Percentiles rank a stretch among this genome's conserved stretches.
These are phyloP conservation scores for Drosophila equinoxialis DNA, from an alignment of 1,140 invertebrate species.

Conservation along the genomic window DNA sequence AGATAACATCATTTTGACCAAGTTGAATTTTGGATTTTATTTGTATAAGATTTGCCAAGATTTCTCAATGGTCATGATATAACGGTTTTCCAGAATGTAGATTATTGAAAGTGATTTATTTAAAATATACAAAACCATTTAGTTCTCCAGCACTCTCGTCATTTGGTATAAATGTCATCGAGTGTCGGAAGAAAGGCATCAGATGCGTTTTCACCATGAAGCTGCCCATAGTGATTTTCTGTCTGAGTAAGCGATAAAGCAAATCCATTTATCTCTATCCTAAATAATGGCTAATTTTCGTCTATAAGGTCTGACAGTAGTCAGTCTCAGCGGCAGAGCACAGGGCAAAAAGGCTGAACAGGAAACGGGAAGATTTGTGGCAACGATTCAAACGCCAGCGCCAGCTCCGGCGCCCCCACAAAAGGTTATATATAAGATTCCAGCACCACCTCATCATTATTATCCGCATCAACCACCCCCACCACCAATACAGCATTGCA, in stretches of 20 bases:
- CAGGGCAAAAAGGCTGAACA: conserved; percentile 32
- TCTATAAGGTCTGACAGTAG: conserved; percentile 33
- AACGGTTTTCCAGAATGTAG: conserved; percentile 70
- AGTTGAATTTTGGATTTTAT: conserved; percentile 22
- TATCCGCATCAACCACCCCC: conserved; percentile 84
- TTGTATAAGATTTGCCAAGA: conserved; percentile 38
- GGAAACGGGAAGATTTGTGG: conserved; percentile 77
- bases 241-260: conserved; percentile 46
- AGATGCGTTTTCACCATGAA: conserved; percentile 55
- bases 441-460: conserved; percentile 83
- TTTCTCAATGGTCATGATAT: conserved; percentile 58
- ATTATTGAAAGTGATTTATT: conserved; percentile 66
- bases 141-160: conserved; percentile 20
- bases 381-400: conserved; percentile 73
- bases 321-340: conserved; percentile 82
- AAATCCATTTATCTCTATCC: conserved; percentile 77
- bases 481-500: conserved; percentile 85
- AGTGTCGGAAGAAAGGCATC: conserved; percentile 42
- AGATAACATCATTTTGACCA: conserved; percentile 38
- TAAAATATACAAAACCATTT: conserved; percentile 33
- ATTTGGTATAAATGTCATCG: conserved; percentile 60
- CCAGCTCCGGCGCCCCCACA: conserved; percentile 58
- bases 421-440: conserved; percentile 65
- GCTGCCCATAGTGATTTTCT: conserved; percentile 48
- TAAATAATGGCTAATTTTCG: conserved; percentile 86